A percentile compares a stretch with the other conserved stretches of the same genome.
phyloP scores from a whole-genome alignment of 2,797 vertebrate genomes.

The Microhierax caerulescens region DNA sequence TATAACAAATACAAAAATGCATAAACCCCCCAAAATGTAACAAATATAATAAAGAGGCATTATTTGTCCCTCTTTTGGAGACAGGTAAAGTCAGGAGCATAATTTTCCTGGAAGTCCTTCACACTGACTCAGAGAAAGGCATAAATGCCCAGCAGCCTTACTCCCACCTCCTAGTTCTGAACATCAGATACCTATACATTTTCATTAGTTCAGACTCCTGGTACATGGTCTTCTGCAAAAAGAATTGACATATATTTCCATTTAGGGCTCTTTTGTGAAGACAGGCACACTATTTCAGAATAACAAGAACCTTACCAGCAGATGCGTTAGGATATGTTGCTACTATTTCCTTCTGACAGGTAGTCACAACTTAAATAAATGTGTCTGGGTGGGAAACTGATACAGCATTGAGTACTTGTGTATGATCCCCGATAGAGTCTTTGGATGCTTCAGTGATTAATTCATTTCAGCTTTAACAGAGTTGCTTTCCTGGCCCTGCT shows the following conservation, averaged over 20 bases:
- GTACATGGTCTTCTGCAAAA: background rate
- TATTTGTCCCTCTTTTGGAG: background rate
- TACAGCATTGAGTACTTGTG: background rate
- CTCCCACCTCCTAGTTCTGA: background rate
- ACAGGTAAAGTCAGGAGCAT: background rate
- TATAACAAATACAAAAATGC: background rate
- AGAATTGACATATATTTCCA: background rate
- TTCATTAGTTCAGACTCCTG: background rate
- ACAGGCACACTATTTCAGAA: background rate
- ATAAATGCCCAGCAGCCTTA: background rate
- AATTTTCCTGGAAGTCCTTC: background rate
- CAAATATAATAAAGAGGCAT: background rate
- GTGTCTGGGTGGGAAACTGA: constrained; percentile 26
- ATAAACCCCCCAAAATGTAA: background rate
- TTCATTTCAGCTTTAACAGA: constrained; percentile 52
- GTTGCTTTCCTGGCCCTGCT: background rate
- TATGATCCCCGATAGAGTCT: constrained; percentile 7
- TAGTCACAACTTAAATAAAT: constrained; percentile 34
- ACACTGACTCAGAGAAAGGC: background rate
- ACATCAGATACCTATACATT: background rate
- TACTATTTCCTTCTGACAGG: constrained; percentile 21
- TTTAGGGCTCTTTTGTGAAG: background rate
- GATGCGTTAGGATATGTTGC: background rate
- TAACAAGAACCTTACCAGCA: background rate
- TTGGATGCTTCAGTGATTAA: constrained; percentile 40